These are phyloP conservation scores for Lepeophtheirus nordmannii DNA, from an alignment of 2,888 invertebrate genomes.

Conservation along the genomic window DNA sequence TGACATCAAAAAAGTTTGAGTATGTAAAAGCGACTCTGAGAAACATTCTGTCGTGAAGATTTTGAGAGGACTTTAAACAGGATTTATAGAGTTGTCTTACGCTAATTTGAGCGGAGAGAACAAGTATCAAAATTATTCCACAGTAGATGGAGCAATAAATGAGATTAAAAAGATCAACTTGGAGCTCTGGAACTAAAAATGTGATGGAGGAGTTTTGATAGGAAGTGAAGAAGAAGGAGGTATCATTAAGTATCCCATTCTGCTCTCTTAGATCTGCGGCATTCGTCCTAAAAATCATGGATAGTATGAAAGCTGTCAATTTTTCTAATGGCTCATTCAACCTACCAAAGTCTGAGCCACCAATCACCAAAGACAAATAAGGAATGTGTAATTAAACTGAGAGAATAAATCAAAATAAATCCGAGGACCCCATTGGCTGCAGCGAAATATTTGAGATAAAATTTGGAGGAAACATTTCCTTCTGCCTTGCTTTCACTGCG, in stretches of 20 bases:
- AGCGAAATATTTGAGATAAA: not conserved
- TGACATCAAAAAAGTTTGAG: constrained; percentile 73
- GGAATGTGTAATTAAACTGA: not conserved
- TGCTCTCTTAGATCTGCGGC: not conserved
- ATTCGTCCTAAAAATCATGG: not conserved
- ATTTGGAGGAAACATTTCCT: not conserved
- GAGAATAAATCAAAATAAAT: not conserved
- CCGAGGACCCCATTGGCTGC: not conserved
- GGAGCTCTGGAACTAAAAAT: not conserved
- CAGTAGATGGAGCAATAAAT: not conserved
- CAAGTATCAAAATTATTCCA: not conserved
- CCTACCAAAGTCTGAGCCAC: not conserved
- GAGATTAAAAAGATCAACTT: not conserved
- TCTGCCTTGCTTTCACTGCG: not conserved
- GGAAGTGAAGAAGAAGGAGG: not conserved
- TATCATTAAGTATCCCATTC: not conserved
- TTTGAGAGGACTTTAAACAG: constrained; percentile 60
- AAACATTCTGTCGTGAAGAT: constrained; percentile 70
- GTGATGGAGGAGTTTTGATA: not conserved
- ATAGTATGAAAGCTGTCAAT: not conserved
- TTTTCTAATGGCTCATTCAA: not conserved
- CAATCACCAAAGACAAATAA: not conserved
- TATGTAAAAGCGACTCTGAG: constrained; percentile 58
- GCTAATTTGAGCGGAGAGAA: not conserved
- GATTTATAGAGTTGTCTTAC: not conserved